Percentiles rank a stretch among this genome's conserved stretches.
Evolutionary conservation across 2,888 invertebrate species (phyloP).

Genomic region (Cosmorhoe ocellata): DNA sequence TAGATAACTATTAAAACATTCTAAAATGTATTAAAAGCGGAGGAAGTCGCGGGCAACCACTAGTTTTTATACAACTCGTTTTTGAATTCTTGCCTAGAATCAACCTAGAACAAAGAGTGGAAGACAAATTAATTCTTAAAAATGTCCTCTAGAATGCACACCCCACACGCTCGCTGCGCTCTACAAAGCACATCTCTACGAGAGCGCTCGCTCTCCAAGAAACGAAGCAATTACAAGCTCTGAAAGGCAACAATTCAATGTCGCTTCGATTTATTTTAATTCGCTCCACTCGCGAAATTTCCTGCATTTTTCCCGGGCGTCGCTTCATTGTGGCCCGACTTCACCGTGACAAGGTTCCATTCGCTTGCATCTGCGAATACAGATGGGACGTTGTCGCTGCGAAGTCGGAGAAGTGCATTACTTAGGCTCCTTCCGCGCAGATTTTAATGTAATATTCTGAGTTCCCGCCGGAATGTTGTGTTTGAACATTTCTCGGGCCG

Average conservation of each 20-base stretch:
- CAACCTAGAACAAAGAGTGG: no score
- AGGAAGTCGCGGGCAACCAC: no score
- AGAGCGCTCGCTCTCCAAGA: constrained; percentile 23
- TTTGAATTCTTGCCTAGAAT: no score
- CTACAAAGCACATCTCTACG: constrained; percentile 25
- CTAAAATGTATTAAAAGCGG: no score
- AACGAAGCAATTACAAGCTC: constrained; percentile 38
- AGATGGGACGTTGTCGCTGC: constrained; percentile 39
- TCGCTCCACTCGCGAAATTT: constrained; percentile 40
- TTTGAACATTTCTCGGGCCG: constrained; percentile 43
- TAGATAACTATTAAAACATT: no score
- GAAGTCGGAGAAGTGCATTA: constrained; percentile 51
- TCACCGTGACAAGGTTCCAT: constrained; percentile 33
- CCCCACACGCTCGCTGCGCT: neutral
- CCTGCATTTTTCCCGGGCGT: constrained; percentile 46
- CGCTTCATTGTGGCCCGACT: constrained; percentile 42
- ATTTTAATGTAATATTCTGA: constrained; percentile 55
- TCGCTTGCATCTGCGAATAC: constrained; percentile 21
- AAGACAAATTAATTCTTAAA: no score
- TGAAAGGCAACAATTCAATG: constrained; percentile 50
- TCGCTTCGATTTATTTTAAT: constrained; percentile 59
- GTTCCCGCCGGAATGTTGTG: constrained; percentile 46
- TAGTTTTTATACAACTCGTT: no score
- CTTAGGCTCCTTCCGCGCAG: constrained; percentile 47
- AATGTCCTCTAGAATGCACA: neutral